Conservation (phyloP, 2,113 vertebrate genomes). For the Anguilla rostrata region DNA sequence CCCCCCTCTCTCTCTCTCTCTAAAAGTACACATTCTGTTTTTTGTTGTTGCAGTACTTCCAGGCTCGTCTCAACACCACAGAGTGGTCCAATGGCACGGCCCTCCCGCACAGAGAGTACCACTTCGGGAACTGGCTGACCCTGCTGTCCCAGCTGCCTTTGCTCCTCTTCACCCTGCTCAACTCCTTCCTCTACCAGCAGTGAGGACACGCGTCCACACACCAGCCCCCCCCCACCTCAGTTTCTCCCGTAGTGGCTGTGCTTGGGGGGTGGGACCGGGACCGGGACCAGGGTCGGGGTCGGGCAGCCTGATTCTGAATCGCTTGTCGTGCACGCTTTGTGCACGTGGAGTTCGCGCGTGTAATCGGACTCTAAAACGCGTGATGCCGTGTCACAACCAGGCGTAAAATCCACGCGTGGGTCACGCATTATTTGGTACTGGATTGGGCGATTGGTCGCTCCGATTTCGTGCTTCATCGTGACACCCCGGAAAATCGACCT, state of each 20-base stretch:
- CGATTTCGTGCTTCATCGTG: background rate
- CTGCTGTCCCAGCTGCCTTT: conserved; percentile 85
- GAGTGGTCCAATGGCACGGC: conserved; percentile 49
- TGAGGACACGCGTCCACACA: conserved; percentile 48
- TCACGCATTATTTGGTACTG: background rate
- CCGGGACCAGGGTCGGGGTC: no score
- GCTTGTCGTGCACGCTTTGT: no score
- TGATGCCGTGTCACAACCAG: background rate
- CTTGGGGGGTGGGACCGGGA: no score
- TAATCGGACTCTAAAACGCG: background rate
- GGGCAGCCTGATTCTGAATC: no score
- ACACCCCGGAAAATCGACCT: background rate
- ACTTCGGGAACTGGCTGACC: conserved; percentile 87
- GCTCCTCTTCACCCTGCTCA: conserved; percentile 84
- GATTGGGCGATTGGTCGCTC: background rate
- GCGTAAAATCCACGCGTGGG: background rate
- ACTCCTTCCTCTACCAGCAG: conserved; percentile 85
- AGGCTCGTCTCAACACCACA: conserved; percentile 62
- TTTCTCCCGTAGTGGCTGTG: no score
- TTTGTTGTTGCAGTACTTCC: conserved; percentile 74
- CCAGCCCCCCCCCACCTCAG: background rate
- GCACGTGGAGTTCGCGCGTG: background rate
- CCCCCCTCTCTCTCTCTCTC: background rate
- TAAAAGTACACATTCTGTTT: background rate
- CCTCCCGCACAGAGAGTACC: conserved; percentile 60